Base-by-base conservation (phyloP, 2,113 vertebrate species). In the Erinaceus europaeus region DNA sequence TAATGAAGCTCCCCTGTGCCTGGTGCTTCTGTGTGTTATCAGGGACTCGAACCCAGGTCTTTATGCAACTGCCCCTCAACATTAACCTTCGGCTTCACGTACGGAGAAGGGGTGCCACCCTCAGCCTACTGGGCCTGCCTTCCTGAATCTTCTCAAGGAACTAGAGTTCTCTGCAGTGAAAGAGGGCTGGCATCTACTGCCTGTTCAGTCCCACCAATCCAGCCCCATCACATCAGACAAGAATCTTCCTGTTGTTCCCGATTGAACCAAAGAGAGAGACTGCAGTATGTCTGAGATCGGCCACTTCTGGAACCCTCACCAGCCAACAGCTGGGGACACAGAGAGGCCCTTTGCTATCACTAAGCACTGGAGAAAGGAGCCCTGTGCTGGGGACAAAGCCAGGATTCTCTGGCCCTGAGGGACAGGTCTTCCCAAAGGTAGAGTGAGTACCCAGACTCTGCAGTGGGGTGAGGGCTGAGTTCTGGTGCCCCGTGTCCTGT, bases 341-440 rank as follows among this genome's bases (percentile, higher is more conserved):
- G 42, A 90, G 5, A 21, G 79, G 48, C 34, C 42, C n/a, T 80
- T 90, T 79, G 36, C 55, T 62, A 18, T 67, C 11, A 42, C 52
- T 78, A 32, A 10, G 15, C 13, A 77, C 71, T 23, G 25, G 44
- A 69, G 48, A 48, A 40, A 72, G 46, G 46, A 52, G 32, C 14
- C 32, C 59, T 68, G 11, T 68, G 46, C 69, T 34, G 73, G 61
- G 78, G 25, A 73, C 86, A 92, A 90, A 83, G 36, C 36, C 20
- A 29, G 67, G n/a, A 14, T 53, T 94, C 59, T 86, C 9, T 68
- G 42, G 82, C 85, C 76, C 74, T 14, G 9, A 78, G 76, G 25
- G 78, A 88, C 9, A 86, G 61, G n/a, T 59, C 85, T 1, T 27
- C 15, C 20, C 13, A 77, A 12, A 25, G 46, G 91, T 64, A 68